A percentile compares a stretch with the other conserved stretches of the same genome.
These are phyloP conservation scores for Conus betulinus DNA, from an alignment of 1,140 invertebrate genomes.

Conservation along the genomic window DNA sequence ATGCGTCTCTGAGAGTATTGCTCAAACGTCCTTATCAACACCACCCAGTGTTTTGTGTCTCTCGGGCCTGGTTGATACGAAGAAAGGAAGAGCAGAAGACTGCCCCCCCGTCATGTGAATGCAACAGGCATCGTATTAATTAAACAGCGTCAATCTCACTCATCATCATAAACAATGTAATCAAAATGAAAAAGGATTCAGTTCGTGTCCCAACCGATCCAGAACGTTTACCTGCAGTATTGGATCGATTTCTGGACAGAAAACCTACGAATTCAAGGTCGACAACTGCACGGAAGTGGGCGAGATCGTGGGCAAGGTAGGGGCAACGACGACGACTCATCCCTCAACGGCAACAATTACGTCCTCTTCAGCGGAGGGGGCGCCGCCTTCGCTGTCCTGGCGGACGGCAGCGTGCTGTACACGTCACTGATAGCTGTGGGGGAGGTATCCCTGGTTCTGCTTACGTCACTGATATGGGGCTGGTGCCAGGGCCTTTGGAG, in stretches of 20 bases:
- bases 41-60: too few relatives aligned
- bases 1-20: too few relatives aligned
- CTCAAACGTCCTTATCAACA: too few relatives aligned
- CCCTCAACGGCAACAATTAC: neutral
- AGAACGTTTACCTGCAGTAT: too few relatives aligned
- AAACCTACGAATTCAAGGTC: neutral
- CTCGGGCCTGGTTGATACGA: too few relatives aligned
- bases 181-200: too few relatives aligned
- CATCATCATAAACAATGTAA: too few relatives aligned
- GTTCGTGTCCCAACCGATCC: too few relatives aligned
- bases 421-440: conserved; percentile 1
- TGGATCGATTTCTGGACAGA: neutral
- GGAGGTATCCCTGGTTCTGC: neutral
- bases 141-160: too few relatives aligned
- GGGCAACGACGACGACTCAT: conserved; percentile 8
- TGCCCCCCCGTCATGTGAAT: too few relatives aligned
- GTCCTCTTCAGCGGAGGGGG: neutral
- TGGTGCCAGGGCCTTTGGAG: neutral
- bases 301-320: neutral
- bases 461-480: conserved; percentile 7
- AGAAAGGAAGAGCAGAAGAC: too few relatives aligned
- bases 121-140: too few relatives aligned
- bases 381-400: neutral
- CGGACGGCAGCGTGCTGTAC: conserved; percentile 1
- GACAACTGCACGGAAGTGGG: conserved; percentile 6